Conservation (phyloP, 2,797 vertebrate species). For the Coendou prehensilis region DNA sequence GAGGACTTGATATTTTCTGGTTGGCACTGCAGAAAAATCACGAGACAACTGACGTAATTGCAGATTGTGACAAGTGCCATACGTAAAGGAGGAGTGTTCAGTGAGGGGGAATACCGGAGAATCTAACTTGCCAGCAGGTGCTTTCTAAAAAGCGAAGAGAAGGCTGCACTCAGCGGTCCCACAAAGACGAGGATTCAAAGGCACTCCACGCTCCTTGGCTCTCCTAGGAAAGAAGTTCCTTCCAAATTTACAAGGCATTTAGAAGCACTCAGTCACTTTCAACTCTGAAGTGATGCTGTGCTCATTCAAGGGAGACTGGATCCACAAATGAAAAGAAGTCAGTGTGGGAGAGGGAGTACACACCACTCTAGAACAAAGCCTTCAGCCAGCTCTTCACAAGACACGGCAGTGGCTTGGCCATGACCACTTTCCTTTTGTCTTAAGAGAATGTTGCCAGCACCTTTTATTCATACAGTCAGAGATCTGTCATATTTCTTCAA, state of each 20-base stretch:
- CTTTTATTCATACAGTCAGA: neutral
- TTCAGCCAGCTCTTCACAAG: neutral
- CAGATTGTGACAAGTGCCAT: constrained; percentile 22
- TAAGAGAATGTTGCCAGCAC: neutral
- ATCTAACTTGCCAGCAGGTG: constrained; percentile 55
- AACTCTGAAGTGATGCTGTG: constrained; percentile 13
- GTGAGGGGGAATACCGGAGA: constrained; percentile 2
- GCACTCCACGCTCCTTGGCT: constrained; percentile 31
- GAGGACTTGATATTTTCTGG: neutral
- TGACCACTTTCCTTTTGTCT: neutral
- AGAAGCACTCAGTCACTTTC: constrained; percentile 30
- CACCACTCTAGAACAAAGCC: neutral
- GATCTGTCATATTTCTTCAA: neutral
- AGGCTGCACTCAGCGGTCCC: neutral
- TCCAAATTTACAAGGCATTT: constrained; percentile 53
- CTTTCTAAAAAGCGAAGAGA: constrained; percentile 63
- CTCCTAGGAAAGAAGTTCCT: constrained; percentile 39
- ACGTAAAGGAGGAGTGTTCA: neutral
- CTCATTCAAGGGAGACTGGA: neutral
- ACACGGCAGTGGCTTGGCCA: neutral
- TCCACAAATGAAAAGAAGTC: constrained; percentile 17
- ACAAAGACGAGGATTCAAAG: constrained; percentile 66
- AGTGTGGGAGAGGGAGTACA: neutral
- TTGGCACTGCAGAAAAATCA: constrained; percentile 3
- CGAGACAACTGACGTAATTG: constrained; percentile 57